Percentiles rank a stretch among this genome's conserved stretches.
Conservation (phyloP, 2,113 vertebrate genomes). For the Ciconia maguari region DNA sequence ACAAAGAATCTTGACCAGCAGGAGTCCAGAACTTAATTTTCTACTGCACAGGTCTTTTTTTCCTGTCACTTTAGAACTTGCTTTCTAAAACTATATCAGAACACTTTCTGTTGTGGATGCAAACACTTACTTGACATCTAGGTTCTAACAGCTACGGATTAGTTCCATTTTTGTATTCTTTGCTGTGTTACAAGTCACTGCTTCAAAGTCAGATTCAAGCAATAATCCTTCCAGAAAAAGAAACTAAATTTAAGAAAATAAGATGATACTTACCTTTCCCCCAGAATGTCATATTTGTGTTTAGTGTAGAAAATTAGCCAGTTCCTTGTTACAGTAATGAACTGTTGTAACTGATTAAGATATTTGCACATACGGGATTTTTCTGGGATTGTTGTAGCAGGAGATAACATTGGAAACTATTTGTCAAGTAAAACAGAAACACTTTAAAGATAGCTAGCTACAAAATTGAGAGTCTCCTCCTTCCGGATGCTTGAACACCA, state of each 20-base stretch:
- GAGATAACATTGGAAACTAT: neutral
- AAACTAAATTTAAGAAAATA: neutral
- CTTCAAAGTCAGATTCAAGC: neutral
- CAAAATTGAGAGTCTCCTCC: neutral
- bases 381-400: neutral
- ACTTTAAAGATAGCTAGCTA: neutral
- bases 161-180: neutral
- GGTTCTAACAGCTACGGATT: neutral
- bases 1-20: neutral
- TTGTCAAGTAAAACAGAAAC: neutral
- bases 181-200: neutral
- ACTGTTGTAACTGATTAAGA: neutral
- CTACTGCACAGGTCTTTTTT: neutral
- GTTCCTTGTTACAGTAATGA: neutral
- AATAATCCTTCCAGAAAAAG: neutral
- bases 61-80: neutral
- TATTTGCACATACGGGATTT: neutral
- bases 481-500: neutral
- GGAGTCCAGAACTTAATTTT: neutral
- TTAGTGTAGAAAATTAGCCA: neutral
- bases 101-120: neutral
- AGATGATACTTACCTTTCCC: neutral
- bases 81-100: neutral
- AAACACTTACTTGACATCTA: neutral
- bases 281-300: neutral